A percentile compares a stretch with the other conserved stretches of the same genome.
Evolutionary conservation across 2,888 invertebrate genomes (phyloP).

Genomic region (Oligia latruncula): DNA sequence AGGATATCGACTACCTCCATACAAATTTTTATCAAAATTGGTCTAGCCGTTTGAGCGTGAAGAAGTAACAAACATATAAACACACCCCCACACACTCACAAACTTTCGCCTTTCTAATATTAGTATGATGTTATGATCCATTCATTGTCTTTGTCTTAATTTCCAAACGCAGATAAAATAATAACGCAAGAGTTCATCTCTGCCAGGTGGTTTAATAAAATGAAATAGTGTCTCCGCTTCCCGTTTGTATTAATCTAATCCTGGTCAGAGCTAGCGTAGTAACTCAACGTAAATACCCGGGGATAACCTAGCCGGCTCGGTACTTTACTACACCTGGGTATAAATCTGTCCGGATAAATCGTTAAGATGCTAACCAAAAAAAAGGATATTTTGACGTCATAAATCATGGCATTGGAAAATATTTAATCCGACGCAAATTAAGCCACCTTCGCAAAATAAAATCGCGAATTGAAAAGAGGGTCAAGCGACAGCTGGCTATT

Average conservation of each 20-base stretch:
- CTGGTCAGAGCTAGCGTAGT: constrained; percentile 69
- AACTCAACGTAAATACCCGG: constrained; percentile 76
- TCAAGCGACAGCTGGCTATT: constrained; percentile 41
- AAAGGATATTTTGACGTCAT: constrained; percentile 21
- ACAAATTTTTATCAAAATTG: no score
- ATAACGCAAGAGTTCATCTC: constrained; percentile 51
- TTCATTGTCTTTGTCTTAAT: not conserved
- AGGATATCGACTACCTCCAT: no score
- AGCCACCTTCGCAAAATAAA: constrained; percentile 36
- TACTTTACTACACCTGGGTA: constrained; percentile 65
- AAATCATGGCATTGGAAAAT: constrained; percentile 46
- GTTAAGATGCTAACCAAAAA: constrained; percentile 50
- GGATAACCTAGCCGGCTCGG: constrained; percentile 66
- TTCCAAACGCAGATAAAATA: constrained; percentile 24
- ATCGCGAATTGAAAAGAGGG: constrained; percentile 39
- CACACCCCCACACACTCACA: no score
- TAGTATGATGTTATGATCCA: not conserved
- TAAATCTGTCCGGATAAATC: constrained; percentile 63
- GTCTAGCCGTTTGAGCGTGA: no score
- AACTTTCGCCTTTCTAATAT: no score
- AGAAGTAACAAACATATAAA: no score
- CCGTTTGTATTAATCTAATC: constrained; percentile 75
- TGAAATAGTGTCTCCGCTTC: constrained; percentile 71
- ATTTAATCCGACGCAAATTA: constrained; percentile 45
- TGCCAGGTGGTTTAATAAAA: constrained; percentile 68